A percentile compares a stretch with the other conserved stretches of the same genome.
These are phyloP conservation scores for Agrochola lychnidis DNA, from an alignment of 2,888 invertebrate genomes.

Conservation along the genomic window DNA sequence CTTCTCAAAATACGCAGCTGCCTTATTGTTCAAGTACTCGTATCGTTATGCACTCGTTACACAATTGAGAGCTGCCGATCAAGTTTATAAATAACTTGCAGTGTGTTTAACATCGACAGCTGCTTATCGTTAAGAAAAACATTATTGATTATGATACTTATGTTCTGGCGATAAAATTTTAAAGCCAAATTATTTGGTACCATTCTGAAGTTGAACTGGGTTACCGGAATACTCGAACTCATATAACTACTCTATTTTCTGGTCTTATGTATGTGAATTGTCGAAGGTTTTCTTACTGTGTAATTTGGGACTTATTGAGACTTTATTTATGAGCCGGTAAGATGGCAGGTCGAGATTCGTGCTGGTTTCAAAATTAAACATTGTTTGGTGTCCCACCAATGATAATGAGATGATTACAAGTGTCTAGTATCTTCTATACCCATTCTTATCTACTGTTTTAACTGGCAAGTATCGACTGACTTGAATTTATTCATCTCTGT, in stretches of 20 bases:
- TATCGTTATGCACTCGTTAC: conserved; percentile 37
- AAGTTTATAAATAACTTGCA: conserved; percentile 52
- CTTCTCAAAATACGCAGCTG: conserved; percentile 36
- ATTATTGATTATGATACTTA: conserved; percentile 39
- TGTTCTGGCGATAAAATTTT: conserved; percentile 34
- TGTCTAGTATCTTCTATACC: no score
- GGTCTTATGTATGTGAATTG: neutral
- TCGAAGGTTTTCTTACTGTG: neutral
- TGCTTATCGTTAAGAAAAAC: conserved; percentile 47
- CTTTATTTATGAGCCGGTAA: no score
- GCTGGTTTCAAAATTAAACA: neutral
- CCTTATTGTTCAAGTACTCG: neutral
- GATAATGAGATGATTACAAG: no score
- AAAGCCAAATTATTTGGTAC: conserved; percentile 32
- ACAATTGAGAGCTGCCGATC: conserved; percentile 38
- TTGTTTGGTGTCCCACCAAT: neutral
- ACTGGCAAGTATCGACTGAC: no score
- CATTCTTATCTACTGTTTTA: no score
- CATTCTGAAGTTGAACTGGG: neutral
- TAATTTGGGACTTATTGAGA: neutral
- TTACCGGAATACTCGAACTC: neutral
- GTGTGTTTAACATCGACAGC: conserved; percentile 40
- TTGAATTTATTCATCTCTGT: no score
- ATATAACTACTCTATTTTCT: neutral
- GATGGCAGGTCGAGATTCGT: neutral